Percentiles rank a stretch among this genome's conserved stretches.
These are phyloP conservation scores for Liasis olivaceus DNA, from an alignment of 2,797 vertebrate species.

Conservation along the genomic window DNA sequence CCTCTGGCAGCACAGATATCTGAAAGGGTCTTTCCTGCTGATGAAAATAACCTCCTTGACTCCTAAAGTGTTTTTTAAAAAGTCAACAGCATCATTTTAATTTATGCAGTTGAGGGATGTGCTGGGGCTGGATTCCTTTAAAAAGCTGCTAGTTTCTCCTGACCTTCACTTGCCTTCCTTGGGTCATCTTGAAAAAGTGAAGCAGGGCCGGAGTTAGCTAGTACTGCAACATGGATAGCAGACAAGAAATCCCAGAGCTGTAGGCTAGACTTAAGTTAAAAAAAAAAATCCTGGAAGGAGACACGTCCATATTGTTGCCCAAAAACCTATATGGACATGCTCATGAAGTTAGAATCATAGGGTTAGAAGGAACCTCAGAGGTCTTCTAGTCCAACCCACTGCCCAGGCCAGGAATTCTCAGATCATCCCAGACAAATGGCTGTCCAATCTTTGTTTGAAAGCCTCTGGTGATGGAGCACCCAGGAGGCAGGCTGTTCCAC, in stretches of 20 bases:
- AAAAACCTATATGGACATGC: not conserved
- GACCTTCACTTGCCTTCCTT: not conserved
- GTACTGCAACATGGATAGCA: not conserved
- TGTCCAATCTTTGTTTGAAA: not conserved
- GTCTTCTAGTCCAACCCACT: not conserved
- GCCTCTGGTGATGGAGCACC: not conserved
- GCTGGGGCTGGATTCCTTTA: not conserved
- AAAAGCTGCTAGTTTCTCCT: not conserved
- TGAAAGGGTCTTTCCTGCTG: not conserved
- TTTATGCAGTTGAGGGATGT: not conserved
- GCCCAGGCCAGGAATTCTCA: not conserved
- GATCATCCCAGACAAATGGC: not conserved
- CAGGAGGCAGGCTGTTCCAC: not conserved
- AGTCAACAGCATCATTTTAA: not conserved
- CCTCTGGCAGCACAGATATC: not conserved
- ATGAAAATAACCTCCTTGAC: not conserved
- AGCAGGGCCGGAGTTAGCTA: not conserved
- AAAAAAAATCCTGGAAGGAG: too few relatives aligned
- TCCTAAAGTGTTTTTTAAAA: not conserved
- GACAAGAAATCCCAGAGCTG: not conserved
- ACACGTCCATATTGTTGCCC: not conserved
- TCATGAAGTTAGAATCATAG: not conserved
- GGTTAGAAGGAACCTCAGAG: not conserved
- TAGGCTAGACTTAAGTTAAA: not conserved
- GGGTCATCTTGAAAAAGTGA: not conserved